A percentile compares a stretch with the other conserved stretches of the same genome.
Evolutionary conservation across 2,797 vertebrate species (phyloP).

Genomic region (Sebastes kiyomatsui): DNA sequence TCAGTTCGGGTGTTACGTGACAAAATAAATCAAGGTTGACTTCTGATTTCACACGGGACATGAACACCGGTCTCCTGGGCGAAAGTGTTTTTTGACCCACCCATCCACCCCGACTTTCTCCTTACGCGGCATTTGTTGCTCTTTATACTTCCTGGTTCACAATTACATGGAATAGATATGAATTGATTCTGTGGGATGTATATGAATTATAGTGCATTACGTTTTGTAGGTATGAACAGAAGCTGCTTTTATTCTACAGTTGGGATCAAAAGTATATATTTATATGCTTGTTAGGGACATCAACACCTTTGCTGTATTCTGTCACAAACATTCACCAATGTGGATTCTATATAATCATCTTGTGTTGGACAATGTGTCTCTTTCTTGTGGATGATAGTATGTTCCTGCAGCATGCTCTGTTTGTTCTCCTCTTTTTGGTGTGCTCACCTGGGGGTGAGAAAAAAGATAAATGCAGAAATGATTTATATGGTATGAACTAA

Average conservation of each 20-base stretch:
- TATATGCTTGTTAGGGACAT: too few relatives aligned
- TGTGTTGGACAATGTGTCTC: not conserved
- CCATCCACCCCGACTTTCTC: too few relatives aligned
- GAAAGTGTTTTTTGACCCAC: too few relatives aligned
- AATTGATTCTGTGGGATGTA: too few relatives aligned
- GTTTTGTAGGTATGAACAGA: too few relatives aligned
- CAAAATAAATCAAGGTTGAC: too few relatives aligned
- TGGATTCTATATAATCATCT: not conserved
- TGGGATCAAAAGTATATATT: not conserved
- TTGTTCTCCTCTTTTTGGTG: not conserved
- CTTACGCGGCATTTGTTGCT: rapidly evolving
- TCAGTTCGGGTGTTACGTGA: too few relatives aligned
- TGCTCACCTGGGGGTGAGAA: not conserved
- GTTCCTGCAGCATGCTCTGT: not conserved
- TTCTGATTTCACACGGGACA: too few relatives aligned
- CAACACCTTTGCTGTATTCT: not conserved
- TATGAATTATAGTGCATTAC: too few relatives aligned
- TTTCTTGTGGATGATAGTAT: not conserved
- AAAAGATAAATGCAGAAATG: not conserved
- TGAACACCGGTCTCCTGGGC: too few relatives aligned
- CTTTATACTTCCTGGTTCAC: too few relatives aligned
- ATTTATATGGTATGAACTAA: not conserved
- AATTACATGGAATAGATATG: too few relatives aligned
- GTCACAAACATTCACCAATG: not conserved
- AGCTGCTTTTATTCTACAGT: not conserved